Base-by-base conservation (phyloP, 2,888 invertebrate species). In the Philaethria dido region DNA sequence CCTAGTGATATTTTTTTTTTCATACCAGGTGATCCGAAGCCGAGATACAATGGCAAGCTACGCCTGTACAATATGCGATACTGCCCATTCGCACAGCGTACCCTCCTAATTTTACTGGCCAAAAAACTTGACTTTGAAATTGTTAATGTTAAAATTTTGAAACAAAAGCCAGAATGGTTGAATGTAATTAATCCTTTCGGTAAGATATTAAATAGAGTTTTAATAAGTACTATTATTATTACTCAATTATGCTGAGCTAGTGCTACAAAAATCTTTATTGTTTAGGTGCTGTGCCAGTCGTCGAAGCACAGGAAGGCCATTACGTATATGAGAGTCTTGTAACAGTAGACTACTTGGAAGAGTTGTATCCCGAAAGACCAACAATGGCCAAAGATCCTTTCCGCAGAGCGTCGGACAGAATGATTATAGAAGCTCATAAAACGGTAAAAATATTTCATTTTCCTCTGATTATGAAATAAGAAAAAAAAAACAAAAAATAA, bases 151-250 rank as follows among this genome's bases (percentile, higher is more conserved):
- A 52, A 52, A 52, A 52, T 52, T 29, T 29, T 52, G 4, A 33
- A 94, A 96, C 84, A 85, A 54, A 97, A 97, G 80, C 97, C 97
- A 0, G 96, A 97, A 73, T 98, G 98, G 98, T 89, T 95, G 80
- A 52, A 11, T 4, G 52, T 29, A 11, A 16, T 52, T 1, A 52
- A 52, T 9, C 52, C 52, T 52, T 52, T 52, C 29, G 52, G 52
- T 52, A 52, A 29, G 29, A 25, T 50, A 22, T 48, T 48, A 48
- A 48, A 47, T 13, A 13, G 3, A 6, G 2, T 48, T 48, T 22
- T 48, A 22, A 48, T 6, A 6, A 47, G 0, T 14, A 25, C 0
- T 48, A 8, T 8, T 50, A n/a, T 29, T 29, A 11, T 16, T 18
- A 16, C 8, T 52, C 13, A 16, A 1, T 11, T 11, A 16, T 29